Percentiles rank a stretch among this genome's conserved stretches.
Conservation (phyloP, 2,888 invertebrate species). For the Operophtera brumata region DNA sequence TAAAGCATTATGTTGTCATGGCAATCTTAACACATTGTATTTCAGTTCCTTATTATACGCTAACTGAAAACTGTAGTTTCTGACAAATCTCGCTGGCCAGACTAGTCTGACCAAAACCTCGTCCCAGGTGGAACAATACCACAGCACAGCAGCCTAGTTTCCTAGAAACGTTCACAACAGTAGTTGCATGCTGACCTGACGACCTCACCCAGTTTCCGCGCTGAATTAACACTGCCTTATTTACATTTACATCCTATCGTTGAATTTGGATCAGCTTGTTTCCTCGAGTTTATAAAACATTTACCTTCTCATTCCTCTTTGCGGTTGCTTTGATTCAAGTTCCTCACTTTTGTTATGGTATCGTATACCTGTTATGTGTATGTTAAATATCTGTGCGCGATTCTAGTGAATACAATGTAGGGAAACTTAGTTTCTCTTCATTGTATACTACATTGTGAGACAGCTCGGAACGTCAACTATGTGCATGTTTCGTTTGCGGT, state of each 20-base stretch:
- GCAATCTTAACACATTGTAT: background rate
- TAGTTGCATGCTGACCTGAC: constrained; percentile 34
- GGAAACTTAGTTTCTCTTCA: constrained; percentile 31
- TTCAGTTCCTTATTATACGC: background rate
- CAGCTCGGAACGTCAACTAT: constrained; percentile 4
- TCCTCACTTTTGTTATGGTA: constrained; percentile 8
- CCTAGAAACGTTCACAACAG: constrained; percentile 36
- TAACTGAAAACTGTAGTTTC: too few species aligned
- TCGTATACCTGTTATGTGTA: constrained; percentile 6
- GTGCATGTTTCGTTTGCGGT: constrained; percentile 25
- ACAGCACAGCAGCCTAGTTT: constrained; percentile 25
- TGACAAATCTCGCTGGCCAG: too few species aligned
- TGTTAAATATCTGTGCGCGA: constrained; percentile 32
- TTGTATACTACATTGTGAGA: too few species aligned
- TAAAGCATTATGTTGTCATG: constrained; percentile 13
- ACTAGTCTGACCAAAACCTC: too few species aligned
- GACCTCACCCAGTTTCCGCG: constrained; percentile 43
- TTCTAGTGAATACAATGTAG: constrained; percentile 26
- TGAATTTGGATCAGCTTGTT: background rate
- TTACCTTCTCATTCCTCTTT: background rate
- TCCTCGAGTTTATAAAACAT: background rate
- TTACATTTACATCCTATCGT: constrained; percentile 8
- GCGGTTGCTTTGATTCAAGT: background rate
- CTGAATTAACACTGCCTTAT: constrained; percentile 24
- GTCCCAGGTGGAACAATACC: background rate